A percentile compares a stretch with the other conserved stretches of the same genome.
These are phyloP conservation scores for Hylaeus volcanicus DNA, from an alignment of 1,140 invertebrate genomes.

Conservation along the genomic window DNA sequence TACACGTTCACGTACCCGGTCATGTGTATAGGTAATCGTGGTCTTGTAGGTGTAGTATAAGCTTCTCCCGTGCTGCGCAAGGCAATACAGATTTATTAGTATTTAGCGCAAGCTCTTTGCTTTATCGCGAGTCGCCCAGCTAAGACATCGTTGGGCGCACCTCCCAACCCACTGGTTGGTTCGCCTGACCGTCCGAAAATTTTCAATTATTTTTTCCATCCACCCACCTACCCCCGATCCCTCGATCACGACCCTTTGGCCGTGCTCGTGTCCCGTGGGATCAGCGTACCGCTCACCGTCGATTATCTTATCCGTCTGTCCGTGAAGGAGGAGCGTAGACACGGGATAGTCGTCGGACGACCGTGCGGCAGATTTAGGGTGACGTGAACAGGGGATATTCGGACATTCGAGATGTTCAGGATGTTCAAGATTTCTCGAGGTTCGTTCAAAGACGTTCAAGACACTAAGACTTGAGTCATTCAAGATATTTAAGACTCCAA, in stretches of 20 bases:
- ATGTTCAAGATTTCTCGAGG: too few relatives aligned
- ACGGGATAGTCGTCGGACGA: background rate
- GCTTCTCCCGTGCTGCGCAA: conserved; percentile 66
- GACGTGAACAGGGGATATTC: too few relatives aligned
- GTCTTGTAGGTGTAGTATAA: conserved; percentile 59
- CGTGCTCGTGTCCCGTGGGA: conserved; percentile 19
- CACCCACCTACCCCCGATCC: conserved; percentile 7
- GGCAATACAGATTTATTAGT: conserved; percentile 82
- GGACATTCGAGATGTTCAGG: too few relatives aligned
- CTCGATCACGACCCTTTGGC: background rate
- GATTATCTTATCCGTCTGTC: conserved; percentile 53
- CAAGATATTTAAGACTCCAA: too few relatives aligned
- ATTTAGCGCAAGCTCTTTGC: conserved; percentile 80
- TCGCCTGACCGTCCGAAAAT: conserved; percentile 63
- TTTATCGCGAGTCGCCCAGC: conserved; percentile 80
- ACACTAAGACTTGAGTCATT: too few relatives aligned
- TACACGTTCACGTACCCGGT: conserved; percentile 8
- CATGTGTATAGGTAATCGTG: conserved; percentile 23
- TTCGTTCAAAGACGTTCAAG: too few relatives aligned
- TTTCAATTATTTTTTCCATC: conserved; percentile 65
- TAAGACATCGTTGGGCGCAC: conserved; percentile 61
- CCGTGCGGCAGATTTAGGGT: too few relatives aligned
- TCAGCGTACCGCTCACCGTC: conserved; percentile 22
- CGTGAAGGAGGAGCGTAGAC: background rate
- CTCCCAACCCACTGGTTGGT: conserved; percentile 7